phyloP scores from a whole-genome alignment of 2,797 vertebrate species.

The Paramormyrops hopkinsi region DNA sequence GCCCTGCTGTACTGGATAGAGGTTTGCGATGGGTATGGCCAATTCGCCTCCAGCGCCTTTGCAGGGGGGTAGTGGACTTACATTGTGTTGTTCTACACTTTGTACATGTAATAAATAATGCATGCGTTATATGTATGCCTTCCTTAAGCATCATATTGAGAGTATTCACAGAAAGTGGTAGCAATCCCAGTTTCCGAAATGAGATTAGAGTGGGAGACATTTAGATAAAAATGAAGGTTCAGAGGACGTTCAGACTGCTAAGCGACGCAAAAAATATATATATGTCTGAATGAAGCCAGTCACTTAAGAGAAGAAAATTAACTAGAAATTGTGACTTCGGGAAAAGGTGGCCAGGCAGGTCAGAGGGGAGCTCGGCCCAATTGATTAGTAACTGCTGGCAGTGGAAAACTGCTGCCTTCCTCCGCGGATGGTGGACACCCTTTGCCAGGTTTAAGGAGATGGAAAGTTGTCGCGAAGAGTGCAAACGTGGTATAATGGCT shows the following conservation, averaged over 20 bases:
- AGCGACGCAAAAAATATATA: constrained; percentile 38
- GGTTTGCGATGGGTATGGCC: not conserved
- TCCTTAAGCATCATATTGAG: not conserved
- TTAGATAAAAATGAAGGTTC: not conserved
- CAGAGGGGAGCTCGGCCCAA: constrained; percentile 6
- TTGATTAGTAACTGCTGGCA: not conserved
- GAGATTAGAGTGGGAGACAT: not conserved
- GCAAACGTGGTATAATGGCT: not conserved
- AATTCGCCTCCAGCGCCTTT: not conserved
- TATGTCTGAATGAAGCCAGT: constrained; percentile 43
- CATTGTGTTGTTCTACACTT: not conserved
- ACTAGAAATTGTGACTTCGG: constrained; percentile 55
- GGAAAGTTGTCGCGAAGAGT: not conserved
- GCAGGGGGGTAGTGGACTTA: not conserved
- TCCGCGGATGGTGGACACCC: not conserved
- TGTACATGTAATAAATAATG: not conserved
- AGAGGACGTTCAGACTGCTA: constrained; percentile 52
- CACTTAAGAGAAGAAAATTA: constrained; percentile 49
- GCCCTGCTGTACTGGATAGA: not conserved
- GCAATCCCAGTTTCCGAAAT: not conserved
- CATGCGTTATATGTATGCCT: not conserved
- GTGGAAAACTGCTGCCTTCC: not conserved
- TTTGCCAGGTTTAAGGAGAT: not conserved
- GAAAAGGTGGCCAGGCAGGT: constrained; percentile 27
- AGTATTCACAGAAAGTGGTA: not conserved